Percentiles rank a stretch among this genome's conserved stretches.
Conservation (phyloP, 2,113 vertebrate species). For the Pipra filicauda region DNA sequence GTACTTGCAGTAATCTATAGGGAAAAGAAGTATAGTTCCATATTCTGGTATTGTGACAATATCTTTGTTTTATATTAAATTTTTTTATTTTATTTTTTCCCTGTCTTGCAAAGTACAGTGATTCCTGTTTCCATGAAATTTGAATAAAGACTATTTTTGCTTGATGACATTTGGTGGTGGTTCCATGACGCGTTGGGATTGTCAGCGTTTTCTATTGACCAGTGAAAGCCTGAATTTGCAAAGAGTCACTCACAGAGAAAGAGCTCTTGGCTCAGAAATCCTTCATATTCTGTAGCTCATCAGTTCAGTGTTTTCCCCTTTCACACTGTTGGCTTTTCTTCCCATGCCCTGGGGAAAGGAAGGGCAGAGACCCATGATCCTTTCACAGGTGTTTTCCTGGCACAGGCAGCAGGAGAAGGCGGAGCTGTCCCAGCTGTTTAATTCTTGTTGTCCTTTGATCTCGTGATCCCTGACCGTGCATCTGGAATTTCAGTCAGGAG, state of each 20-base stretch:
- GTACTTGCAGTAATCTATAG: conserved; percentile 76
- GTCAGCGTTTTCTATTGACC: fast-evolving
- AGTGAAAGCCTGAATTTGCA: background rate
- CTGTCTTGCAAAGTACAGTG: conserved; percentile 82
- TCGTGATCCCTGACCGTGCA: background rate
- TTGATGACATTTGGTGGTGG: conserved; percentile 73
- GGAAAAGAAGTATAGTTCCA: conserved; percentile 73
- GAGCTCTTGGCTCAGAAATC: background rate
- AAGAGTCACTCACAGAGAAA: background rate
- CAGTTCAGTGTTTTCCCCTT: background rate
- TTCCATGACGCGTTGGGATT: conserved; percentile 4
- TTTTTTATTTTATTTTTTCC: conserved; percentile 78
- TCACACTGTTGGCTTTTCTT: background rate
- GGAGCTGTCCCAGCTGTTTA: background rate
- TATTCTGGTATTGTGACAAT: conserved; percentile 83
- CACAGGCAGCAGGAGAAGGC: fast-evolving
- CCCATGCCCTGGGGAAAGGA: fast-evolving
- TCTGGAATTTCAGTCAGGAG: background rate
- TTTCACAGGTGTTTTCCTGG: background rate
- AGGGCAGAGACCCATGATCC: background rate
- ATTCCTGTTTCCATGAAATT: conserved; percentile 81
- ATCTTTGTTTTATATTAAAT: conserved; percentile 82
- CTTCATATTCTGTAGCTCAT: background rate
- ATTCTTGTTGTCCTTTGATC: background rate
- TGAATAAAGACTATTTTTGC: conserved; percentile 88